Base-by-base conservation (phyloP, 2,888 invertebrate genomes). In the Sesia bembeciformis region DNA sequence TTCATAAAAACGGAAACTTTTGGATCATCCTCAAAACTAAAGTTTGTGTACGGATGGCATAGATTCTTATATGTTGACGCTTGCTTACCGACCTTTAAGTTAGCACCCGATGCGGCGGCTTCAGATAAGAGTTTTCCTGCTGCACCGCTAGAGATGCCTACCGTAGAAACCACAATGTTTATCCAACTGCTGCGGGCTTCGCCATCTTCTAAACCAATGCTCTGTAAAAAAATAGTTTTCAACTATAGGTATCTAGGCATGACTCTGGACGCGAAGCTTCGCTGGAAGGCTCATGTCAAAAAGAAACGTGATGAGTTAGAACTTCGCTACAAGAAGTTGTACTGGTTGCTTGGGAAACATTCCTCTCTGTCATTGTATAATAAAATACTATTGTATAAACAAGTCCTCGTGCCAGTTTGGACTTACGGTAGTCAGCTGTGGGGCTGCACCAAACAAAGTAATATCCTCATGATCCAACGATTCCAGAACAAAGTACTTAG, bases 111-210 rank as follows among this genome's bases (percentile, higher is more conserved):
- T 0, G 72, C 51, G 7, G 74, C 79, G 38, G 81, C 70, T 63
- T 74, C 72, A 1, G 76, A 62, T 1, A 84, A 64, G 5, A 74
- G 62, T 54, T 75, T 69, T 8, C 73, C 75, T 7, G 87, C 80
- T 3, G 84, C 85, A n/a, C 78, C 76, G 23, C 81, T 82, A 3
- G 80, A 76, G 51, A 89, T 72, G 3, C 87, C 84, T 1, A 83
- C 64, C 4, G 78, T 64, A 4, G 85, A 84, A 46, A 86, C 80
- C 7, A 81, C 63, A 39, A 90, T 81, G 60, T 84, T 88, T 39
- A 90, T 66, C 67, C 89, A 90, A 43, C 81, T 79, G 3, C 76
- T 77, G 53, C 87, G 70, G 3, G 88, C 81, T 65, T 84, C 84
- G 3, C 79, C 65, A 65, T 80, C 72, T 7, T 54, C 59, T 40